phyloP scores from a whole-genome alignment of 2,797 vertebrate genomes.

The Betta splendens region DNA sequence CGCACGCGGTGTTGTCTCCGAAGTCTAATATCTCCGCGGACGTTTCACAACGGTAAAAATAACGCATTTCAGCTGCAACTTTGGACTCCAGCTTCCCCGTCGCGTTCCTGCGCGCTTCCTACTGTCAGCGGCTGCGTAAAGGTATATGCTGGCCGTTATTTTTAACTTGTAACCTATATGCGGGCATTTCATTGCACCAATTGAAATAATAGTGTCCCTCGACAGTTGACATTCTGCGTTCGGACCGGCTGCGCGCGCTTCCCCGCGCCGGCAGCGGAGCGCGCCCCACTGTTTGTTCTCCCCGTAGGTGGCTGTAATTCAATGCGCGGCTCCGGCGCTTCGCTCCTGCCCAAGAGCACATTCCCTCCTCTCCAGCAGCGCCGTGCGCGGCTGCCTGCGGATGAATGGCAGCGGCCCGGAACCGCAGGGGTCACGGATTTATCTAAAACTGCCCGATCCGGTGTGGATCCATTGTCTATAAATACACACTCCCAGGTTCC shows the following conservation, averaged over 20 bases:
- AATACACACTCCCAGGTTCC: no score
- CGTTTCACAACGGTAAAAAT: no score
- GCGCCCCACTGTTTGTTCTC: slow-evolving; percentile 44
- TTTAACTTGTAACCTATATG: slow-evolving; percentile 6
- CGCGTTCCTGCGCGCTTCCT: no score
- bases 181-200: background rate
- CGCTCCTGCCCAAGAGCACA: slow-evolving; percentile 74
- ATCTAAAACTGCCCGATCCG: background rate
- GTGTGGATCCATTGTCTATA: background rate
- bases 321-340: slow-evolving; percentile 70
- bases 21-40: no score
- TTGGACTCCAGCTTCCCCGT: no score
- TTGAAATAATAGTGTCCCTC: slow-evolving; percentile 1
- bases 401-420: background rate
- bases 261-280: slow-evolving; percentile 26
- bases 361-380: slow-evolving; percentile 56
- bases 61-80: no score
- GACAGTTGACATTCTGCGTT: background rate
- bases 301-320: slow-evolving; percentile 75
- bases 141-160: background rate
- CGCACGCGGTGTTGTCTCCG: no score
- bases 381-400: background rate
- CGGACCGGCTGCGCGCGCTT: background rate
- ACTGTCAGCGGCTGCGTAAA: background rate
- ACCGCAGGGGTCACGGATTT: background rate